A percentile compares a stretch with the other conserved stretches of the same genome.
Conservation (phyloP, 1,140 invertebrate species). For the Scaptomyza montana region DNA sequence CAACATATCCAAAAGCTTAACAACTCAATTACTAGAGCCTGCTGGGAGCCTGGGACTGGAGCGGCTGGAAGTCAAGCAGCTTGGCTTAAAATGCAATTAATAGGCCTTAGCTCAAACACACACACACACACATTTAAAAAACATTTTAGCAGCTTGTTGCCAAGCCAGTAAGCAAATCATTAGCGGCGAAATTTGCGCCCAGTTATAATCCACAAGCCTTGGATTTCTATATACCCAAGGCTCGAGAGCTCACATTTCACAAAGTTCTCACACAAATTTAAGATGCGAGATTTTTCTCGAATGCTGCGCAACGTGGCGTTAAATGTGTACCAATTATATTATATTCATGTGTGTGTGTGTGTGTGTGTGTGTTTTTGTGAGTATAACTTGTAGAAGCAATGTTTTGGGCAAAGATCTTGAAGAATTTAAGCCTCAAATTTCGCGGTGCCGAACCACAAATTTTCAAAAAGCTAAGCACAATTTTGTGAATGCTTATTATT, state of each 20-base stretch:
- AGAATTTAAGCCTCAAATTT: slow-evolving; percentile 76
- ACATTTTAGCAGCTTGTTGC: slow-evolving; percentile 34
- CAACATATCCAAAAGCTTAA: slow-evolving; percentile 33
- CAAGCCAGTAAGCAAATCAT: slow-evolving; percentile 72
- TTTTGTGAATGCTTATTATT: slow-evolving; percentile 58
- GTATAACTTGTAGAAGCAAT: slow-evolving; percentile 35
- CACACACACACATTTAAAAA: slow-evolving; percentile 5
- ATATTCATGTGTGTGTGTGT: slow-evolving; percentile 16
- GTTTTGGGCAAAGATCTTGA: slow-evolving; percentile 47
- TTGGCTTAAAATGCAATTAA: slow-evolving; percentile 54
- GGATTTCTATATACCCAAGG: slow-evolving; percentile 8
- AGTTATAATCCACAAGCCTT: slow-evolving; percentile 60
- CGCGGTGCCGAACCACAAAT: slow-evolving; percentile 51
- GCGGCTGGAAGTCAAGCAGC: slow-evolving; percentile 2
- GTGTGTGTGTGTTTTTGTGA: slow-evolving; percentile 20
- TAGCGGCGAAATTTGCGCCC: slow-evolving; percentile 67
- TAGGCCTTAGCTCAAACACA: slow-evolving; percentile 27
- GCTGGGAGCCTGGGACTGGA: slow-evolving; percentile 16
- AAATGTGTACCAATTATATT: slow-evolving; percentile 60
- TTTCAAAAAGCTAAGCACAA: slow-evolving; percentile 71
- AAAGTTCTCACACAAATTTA: slow-evolving; percentile 77
- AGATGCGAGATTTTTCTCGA: slow-evolving; percentile 45
- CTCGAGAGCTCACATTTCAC: slow-evolving; percentile 37
- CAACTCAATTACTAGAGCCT: slow-evolving; percentile 56
- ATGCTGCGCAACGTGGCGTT: slow-evolving; percentile 48